Evolutionary conservation across 2,888 invertebrate species (phyloP).

Genomic region (Sisyra terminalis): DNA sequence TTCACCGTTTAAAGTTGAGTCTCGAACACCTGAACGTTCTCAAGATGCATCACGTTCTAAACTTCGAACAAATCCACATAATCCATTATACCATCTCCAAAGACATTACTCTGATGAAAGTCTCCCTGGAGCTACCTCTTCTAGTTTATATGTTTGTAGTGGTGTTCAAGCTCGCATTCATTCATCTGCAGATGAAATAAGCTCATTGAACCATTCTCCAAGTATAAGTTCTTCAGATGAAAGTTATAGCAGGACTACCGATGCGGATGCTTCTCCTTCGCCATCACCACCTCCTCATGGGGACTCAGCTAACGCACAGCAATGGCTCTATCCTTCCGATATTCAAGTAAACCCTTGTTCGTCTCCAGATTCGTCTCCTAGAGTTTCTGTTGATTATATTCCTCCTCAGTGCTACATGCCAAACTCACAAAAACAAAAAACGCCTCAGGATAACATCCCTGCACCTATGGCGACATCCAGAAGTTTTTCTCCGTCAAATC

Average conservation of each 20-base stretch:
- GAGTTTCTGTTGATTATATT: constrained; percentile 31
- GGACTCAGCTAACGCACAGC: constrained; percentile 27
- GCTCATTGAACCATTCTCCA: constrained; percentile 64
- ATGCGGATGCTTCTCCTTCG: constrained; percentile 43
- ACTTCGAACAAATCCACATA: constrained; percentile 16
- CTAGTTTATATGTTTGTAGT: constrained; percentile 22
- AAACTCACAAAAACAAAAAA: constrained; percentile 8
- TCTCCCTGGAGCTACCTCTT: constrained; percentile 32
- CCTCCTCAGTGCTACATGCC: constrained; percentile 29
- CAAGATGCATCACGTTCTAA: constrained; percentile 21
- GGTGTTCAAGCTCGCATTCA: constrained; percentile 40
- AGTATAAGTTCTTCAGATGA: constrained; percentile 74
- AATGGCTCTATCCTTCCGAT: constrained; percentile 45
- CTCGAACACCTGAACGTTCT: constrained; percentile 18
- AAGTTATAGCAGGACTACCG: constrained; percentile 67
- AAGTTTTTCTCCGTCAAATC: constrained; percentile 18
- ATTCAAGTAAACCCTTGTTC: constrained; percentile 34
- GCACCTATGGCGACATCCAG: constrained; percentile 14
- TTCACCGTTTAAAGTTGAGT: constrained; percentile 14
- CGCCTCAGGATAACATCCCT: constrained; percentile 10
- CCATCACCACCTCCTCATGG: constrained; percentile 26
- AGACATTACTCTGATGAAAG: constrained; percentile 52
- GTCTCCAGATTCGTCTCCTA: constrained; percentile 27
- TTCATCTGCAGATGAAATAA: constrained; percentile 70
- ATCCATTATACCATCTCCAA: constrained; percentile 31